Evolutionary conservation across 2,797 vertebrate genomes (phyloP), one percentile per base, ranked within the genome.

Genomic region (Pantherophis vulpinus): DNA sequence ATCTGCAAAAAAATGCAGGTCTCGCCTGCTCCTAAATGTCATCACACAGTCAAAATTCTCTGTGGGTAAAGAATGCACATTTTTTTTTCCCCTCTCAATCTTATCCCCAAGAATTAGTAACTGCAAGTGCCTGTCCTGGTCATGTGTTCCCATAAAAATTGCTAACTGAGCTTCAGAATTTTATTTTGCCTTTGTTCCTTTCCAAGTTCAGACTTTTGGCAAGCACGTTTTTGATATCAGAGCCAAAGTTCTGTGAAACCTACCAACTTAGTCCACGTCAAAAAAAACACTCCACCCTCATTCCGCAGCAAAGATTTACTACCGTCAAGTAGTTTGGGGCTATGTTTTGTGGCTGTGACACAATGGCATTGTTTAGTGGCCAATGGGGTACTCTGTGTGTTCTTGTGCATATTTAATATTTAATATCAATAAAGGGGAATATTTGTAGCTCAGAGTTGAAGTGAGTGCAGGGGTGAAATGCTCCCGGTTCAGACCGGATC

Each of bases 291-390:
- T 1, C 32, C 32, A 37, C 7, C 7, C 32, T 37, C 16, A 14
- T 74, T 9, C 32, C 9, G 9, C n/a, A 16, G 2, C 32, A 74
- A 74, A 74, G n/a, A 37, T 74, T 74, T 32, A 18, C 66, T 74
- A 37, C 32, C 16, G 3, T 37, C 16, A 74, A 9, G 7, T 16
- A 32, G 25, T 6, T 16, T 11, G 1, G 63, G 63, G n/a, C 63
- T 70, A 70, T 32, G 13, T 37, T 74, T 74, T 74, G 70, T 4
- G 32, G 16, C 16, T 37, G 7, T 74, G 70, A 74, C 14, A 74
- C 0, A 0, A 74, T 37, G 32, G n/a, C 0, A 0, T 3, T 37
- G 3, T 37, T 74, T 74, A 20, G 6, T 32, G 66, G 0, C 14
- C 13, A 74, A 20, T 32, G 66, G n/a, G 18, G n/a, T 74, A 74